Evolutionary conservation across 2,888 invertebrate genomes (phyloP), one percentile per base, ranked within the genome.

Genomic region (Diarsia brunnea): DNA sequence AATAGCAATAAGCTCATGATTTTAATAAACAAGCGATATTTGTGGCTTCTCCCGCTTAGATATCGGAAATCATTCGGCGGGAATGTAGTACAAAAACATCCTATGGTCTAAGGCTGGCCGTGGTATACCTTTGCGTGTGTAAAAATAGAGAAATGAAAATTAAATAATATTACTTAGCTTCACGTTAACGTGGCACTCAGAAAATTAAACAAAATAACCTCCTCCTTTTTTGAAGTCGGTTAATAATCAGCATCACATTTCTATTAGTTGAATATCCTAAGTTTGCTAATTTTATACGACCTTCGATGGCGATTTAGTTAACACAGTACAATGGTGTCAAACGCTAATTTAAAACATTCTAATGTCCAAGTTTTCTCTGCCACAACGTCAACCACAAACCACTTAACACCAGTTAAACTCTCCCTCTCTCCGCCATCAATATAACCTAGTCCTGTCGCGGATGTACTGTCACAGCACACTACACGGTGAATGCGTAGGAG

Each of bases 401-500:
- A 24, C 21, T 69, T 21, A 24, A 45, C 75, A 51, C n/a, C 12
- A 12, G 27, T 24, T 47, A 43, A 61, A 53, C 1, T 49, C 21
- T 8, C 24, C 67, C 68, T 65, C 73, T 70, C 61, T 47, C 65
- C 87, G 78, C 83, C 65, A 58, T n/a, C 75, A 68, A 14, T 79
- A 45, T 11, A 51, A 78, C 81, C 69, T 69, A 69, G 71, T 68
- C 75, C 71, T 73, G 45, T 76, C 43, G 78, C 85, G 88, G 83
- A 87, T 85, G 85, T 83, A 51, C 55, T 16, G 1, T 21, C 53
- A 14, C n/a, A 27, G 10, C 60, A 11, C 27, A 60, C 21, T 49
- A 24, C 31, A 69, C 79, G 61, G 61, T 84, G 90, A 84, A 89
- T 90, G 78, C 81, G 82, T 78, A 87, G 88, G 78, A 67, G 82